phyloP scores from a whole-genome alignment of 2,888 invertebrate genomes.

The Sicus ferrugineus region DNA sequence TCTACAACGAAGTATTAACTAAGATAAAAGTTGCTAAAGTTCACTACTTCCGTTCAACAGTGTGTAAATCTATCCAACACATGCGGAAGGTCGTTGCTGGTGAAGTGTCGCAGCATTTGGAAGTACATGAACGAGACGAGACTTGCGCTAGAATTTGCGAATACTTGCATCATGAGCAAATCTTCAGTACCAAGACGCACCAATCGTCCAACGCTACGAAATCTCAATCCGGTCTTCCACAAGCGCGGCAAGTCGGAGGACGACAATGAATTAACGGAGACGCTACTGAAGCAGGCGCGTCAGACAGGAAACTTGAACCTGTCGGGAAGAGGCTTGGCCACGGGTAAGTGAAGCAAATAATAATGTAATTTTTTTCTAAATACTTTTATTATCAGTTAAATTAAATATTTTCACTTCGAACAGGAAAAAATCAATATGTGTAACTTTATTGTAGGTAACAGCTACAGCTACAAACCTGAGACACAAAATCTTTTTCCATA shows the following conservation, averaged over 20 bases:
- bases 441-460: too few species aligned
- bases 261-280: constrained; percentile 73
- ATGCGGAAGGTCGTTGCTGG: too few species aligned
- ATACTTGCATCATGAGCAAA: constrained; percentile 11
- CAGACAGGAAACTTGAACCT: constrained; percentile 83
- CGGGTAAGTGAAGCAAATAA: constrained; percentile 68
- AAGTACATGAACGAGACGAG: background rate
- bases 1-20: too few species aligned
- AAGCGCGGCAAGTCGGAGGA: constrained; percentile 77
- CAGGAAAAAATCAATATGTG: too few species aligned
- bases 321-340: constrained; percentile 75
- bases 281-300: constrained; percentile 80
- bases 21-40: too few species aligned
- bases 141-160: too few species aligned
- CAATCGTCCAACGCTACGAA: constrained; percentile 49
- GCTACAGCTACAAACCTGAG: too few species aligned
- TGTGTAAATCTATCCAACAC: background rate
- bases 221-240: constrained; percentile 72
- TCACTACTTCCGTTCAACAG: too few species aligned
- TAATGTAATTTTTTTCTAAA: constrained; percentile 7
- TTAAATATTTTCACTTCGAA: too few species aligned
- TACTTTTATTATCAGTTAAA: too few species aligned
- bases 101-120: background rate
- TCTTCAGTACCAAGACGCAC: constrained; percentile 39
- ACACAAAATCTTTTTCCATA: too few species aligned